Evolutionary conservation across 2,888 invertebrate genomes (phyloP), one percentile per base, ranked within the genome.

Genomic region (Ptychoptera albimana): DNA sequence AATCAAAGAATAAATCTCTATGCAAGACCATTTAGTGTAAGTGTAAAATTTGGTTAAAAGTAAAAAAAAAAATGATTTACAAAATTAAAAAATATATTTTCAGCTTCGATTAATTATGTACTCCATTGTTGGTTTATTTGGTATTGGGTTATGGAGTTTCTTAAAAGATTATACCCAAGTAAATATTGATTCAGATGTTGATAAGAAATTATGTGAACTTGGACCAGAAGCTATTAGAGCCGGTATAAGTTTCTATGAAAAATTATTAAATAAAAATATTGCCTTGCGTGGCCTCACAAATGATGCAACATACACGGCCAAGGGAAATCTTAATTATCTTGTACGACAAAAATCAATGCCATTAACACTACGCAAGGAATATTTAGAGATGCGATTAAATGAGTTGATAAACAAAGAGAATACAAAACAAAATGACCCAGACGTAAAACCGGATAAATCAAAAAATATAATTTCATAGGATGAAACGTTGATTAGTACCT

Each of bases 191-290:
- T 61, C 66, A 8, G 51, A 66, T 10, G 71, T 74, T 14, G 87
- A 89, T 58, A 64, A 71, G 44, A 61, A 67, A 49, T 64, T 88
- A 14, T 71, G 73, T 49, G 59, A 69, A 30, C 57, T 79, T 45
- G 76, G 77, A 36, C 61, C 67, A 36, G 51, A 77, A 37, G 84
- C 78, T 59, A 64, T 77, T 9, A 70, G 77, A 56, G 84, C 85
- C 39, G 89, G 85, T 3, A 65, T 77, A 30, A 77, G 80, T 58
- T 89, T 74, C 65, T 89, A 87, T 58, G 72, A 74, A 23, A 85
- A 84, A 64, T 58, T 75, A 23, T 57, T 84, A 35, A 66, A 76
- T 52, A 74, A 82, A 57, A 89, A 89, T 61, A 72, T 77, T 54
- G 83, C 84, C 0, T 59, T 87, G 13, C 68, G 82, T 51, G 64